Evolutionary conservation across 2,888 invertebrate species (phyloP).

Genomic region (Plebejus melissa): DNA sequence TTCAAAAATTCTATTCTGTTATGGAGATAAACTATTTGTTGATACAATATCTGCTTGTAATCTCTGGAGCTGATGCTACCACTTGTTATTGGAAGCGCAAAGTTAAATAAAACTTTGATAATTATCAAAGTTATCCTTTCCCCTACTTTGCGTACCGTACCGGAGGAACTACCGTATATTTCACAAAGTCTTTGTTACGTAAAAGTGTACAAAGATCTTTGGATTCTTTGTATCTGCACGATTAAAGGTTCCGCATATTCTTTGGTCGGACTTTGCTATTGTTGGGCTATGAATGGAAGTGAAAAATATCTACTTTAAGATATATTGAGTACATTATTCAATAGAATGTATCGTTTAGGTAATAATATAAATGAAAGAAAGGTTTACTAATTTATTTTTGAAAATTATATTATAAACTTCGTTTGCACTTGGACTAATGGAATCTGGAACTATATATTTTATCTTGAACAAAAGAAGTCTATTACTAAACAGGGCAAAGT

Average conservation of each 20-base stretch:
- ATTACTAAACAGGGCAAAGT: too few species aligned
- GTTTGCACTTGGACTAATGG: too few species aligned
- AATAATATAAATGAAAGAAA: too few species aligned
- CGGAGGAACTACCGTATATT: constrained; percentile 22
- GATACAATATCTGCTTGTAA: not conserved
- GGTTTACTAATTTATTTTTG: too few species aligned
- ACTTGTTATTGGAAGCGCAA: constrained; percentile 21
- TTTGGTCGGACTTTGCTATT: constrained; percentile 11
- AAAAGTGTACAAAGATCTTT: constrained; percentile 24
- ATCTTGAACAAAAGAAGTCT: too few species aligned
- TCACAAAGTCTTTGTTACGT: constrained; percentile 24
- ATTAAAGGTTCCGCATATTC: constrained; percentile 12
- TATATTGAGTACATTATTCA: not conserved
- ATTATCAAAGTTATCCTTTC: constrained; percentile 20
- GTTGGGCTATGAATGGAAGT: not conserved
- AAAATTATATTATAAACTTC: too few species aligned
- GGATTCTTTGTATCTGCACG: constrained; percentile 12
- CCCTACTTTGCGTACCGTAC: constrained; percentile 19
- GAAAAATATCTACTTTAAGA: constrained; percentile 12
- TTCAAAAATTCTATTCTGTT: not conserved
- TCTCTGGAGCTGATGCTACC: not conserved
- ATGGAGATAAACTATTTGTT: not conserved
- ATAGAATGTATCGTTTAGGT: too few species aligned
- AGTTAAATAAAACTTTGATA: constrained; percentile 28
- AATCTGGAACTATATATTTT: too few species aligned